These are phyloP conservation scores for Drosophila kikkawai DNA, from an alignment of 1,140 invertebrate species.

Conservation along the genomic window DNA sequence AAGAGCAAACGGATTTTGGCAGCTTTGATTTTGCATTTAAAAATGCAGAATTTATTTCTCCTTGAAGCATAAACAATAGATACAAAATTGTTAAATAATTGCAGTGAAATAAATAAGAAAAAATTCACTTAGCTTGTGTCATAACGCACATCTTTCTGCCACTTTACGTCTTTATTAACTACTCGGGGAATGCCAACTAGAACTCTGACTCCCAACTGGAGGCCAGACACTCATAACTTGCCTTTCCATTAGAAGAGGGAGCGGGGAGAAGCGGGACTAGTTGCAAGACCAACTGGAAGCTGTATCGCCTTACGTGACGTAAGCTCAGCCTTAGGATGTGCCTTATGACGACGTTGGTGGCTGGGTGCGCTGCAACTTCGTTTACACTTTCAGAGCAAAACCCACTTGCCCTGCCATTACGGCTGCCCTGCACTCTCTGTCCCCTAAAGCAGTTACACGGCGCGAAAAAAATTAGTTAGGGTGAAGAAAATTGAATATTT, in stretches of 20 bases:
- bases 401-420: constrained; percentile 52
- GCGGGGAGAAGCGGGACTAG: neutral
- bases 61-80: too few species aligned
- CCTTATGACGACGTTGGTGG: constrained; percentile 4
- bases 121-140: neutral
- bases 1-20: neutral
- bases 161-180: constrained; percentile 43
- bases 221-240: constrained; percentile 29
- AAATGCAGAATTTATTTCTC: neutral
- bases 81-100: neutral
- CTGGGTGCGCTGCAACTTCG: constrained; percentile 34
- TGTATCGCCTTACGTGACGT: constrained; percentile 45
- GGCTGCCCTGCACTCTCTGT: constrained; percentile 11
- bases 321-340: constrained; percentile 34
- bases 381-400: constrained; percentile 26
- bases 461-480: neutral
- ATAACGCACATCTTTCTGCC: constrained; percentile 1
- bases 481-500: neutral
- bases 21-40: neutral
- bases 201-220: constrained; percentile 5
- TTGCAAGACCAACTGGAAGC: constrained; percentile 1
- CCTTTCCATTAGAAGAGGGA: constrained; percentile 11
- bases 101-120: neutral
- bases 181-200: constrained; percentile 16
- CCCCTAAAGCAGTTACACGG: neutral